Percentiles rank a stretch among this genome's conserved stretches.
Conservation (phyloP, 2,113 vertebrate genomes). For the Casuarius casuarius region DNA sequence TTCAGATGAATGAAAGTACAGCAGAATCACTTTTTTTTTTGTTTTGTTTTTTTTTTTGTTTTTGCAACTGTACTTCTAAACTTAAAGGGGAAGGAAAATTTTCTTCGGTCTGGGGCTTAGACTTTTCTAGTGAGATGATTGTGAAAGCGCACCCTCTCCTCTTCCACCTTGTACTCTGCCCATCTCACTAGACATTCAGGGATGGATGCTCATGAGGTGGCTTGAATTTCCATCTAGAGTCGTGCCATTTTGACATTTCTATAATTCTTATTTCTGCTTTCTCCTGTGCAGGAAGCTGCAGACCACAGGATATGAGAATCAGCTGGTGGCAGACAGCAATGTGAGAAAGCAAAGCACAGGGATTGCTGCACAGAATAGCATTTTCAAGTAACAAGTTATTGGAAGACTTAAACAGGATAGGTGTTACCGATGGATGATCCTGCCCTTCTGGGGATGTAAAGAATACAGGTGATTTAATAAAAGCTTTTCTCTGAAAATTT, state of each 20-base stretch:
- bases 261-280: neutral
- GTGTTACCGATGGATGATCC: neutral
- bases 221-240: neutral
- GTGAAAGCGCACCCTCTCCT: neutral
- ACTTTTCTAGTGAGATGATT: neutral
- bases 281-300: neutral
- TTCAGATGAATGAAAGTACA: neutral
- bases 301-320: slow-evolving; percentile 53
- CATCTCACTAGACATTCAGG: neutral
- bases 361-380: neutral
- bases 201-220: neutral
- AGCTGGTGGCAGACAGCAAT: neutral
- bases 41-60: neutral
- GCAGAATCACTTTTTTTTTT: neutral
- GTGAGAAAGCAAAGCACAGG: neutral
- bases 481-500: neutral
- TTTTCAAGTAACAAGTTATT: slow-evolving; percentile 53
- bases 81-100: neutral
- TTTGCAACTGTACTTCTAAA: neutral
- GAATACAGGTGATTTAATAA: neutral
- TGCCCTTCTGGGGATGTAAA: neutral
- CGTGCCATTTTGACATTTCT: neutral
- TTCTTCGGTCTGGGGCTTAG: neutral
- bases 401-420: neutral
- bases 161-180: neutral